phyloP scores from a whole-genome alignment of 2,888 invertebrate species.

The Acronicta alni region DNA sequence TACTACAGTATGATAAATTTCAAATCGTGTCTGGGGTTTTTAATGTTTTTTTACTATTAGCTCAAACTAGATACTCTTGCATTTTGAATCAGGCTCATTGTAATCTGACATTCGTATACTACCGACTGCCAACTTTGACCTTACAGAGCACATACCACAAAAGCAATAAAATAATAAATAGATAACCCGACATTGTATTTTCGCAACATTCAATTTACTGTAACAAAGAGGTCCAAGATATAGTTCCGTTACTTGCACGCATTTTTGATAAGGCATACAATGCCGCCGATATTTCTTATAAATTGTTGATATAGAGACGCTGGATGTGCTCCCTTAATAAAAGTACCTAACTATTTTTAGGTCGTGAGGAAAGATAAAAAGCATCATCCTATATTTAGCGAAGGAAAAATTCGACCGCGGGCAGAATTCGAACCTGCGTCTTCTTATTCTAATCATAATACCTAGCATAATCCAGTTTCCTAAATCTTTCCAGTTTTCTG shows the following conservation, averaged over 20 bases:
- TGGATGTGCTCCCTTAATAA: constrained; percentile 28
- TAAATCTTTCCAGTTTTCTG: too few species aligned
- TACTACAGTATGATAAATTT: too few species aligned
- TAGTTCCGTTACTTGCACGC: constrained; percentile 56
- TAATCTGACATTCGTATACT: not conserved
- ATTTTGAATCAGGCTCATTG: not conserved
- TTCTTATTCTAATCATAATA: too few species aligned
- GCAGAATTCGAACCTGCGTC: too few species aligned
- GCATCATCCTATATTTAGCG: too few species aligned
- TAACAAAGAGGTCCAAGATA: constrained; percentile 55
- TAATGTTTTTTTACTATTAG: too few species aligned
- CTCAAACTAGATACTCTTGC: not conserved
- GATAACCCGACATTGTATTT: constrained; percentile 45
- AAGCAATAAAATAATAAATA: constrained; percentile 48
- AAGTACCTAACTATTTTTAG: too few species aligned
- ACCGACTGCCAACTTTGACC: constrained; percentile 35
- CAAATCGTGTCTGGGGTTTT: too few species aligned
- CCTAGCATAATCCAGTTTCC: too few species aligned
- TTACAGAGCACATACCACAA: constrained; percentile 31
- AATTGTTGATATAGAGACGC: constrained; percentile 15
- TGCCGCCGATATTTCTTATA: constrained; percentile 50
- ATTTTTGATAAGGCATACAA: constrained; percentile 59
- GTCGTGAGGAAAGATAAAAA: too few species aligned
- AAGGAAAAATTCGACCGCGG: too few species aligned
- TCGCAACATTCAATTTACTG: constrained; percentile 54